Percentiles rank a stretch among this genome's conserved stretches.
phyloP scores from a whole-genome alignment of 2,113 vertebrate genomes.

The Thryonomys swinderianus region DNA sequence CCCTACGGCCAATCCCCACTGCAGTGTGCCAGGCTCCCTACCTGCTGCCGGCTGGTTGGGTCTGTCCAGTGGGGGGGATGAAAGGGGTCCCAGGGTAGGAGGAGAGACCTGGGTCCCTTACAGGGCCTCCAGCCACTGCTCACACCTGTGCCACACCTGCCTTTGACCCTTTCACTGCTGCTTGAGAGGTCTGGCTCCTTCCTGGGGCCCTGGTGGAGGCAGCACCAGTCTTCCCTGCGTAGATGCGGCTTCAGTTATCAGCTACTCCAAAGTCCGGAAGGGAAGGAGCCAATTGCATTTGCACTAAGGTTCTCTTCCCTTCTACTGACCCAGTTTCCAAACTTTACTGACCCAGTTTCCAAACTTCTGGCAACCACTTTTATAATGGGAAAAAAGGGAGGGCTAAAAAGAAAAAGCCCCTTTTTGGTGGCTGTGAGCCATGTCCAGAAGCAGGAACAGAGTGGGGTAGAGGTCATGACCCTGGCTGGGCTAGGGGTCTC shows the following conservation, averaged over 20 bases:
- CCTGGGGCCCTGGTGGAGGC: too few relatives aligned
- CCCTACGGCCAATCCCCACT: background rate
- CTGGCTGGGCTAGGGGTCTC: background rate
- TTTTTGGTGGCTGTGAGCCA: background rate
- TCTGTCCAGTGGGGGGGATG: background rate
- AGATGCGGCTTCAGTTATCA: background rate
- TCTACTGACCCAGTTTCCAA: background rate
- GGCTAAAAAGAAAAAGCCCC: background rate
- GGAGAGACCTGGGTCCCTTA: background rate
- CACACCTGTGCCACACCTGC: background rate
- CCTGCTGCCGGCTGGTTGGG: background rate
- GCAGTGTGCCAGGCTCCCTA: background rate
- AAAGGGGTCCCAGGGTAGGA: background rate
- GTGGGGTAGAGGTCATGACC: rapidly evolving
- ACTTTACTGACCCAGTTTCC: too few relatives aligned
- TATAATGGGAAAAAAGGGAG: background rate
- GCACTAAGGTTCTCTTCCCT: background rate
- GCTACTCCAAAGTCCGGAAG: background rate
- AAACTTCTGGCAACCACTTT: background rate
- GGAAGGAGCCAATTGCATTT: background rate
- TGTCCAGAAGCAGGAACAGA: background rate
- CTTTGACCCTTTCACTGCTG: too few relatives aligned
- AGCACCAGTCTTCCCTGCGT: background rate
- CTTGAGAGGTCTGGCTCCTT: background rate
- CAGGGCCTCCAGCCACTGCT: background rate